A percentile compares a stretch with the other conserved stretches of the same genome.
phyloP scores from a whole-genome alignment of 2,888 invertebrate species.

The Eristalis intricaria region DNA sequence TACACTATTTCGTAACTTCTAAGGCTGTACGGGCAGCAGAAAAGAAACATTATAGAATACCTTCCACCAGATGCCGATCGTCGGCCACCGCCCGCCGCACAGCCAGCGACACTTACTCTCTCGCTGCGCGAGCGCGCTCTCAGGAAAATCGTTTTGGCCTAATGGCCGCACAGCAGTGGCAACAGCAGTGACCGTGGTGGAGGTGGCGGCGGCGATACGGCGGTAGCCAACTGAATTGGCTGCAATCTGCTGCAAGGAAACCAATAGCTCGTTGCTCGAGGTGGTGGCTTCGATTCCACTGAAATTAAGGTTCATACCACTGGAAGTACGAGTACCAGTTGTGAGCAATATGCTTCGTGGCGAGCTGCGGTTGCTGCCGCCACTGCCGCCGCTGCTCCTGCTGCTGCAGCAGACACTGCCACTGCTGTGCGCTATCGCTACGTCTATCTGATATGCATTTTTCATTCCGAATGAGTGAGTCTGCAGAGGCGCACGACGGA shows the following conservation, averaged over 20 bases:
- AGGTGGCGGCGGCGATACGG: slow-evolving; percentile 19
- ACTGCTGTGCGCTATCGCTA: slow-evolving; percentile 68
- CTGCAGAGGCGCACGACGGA: slow-evolving; percentile 72
- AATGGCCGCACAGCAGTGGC: slow-evolving; percentile 28
- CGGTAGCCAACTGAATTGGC: slow-evolving; percentile 62
- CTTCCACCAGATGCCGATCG: slow-evolving; percentile 49
- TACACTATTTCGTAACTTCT: slow-evolving; percentile 71
- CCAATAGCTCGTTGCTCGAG: slow-evolving; percentile 56
- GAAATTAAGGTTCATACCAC: slow-evolving; percentile 68
- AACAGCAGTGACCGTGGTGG: slow-evolving; percentile 19
- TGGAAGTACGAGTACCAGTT: slow-evolving; percentile 13
- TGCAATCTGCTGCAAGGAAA: slow-evolving; percentile 68
- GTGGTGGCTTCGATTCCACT: slow-evolving; percentile 59
- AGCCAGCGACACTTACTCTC: slow-evolving; percentile 67
- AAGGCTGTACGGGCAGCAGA: slow-evolving; percentile 40
- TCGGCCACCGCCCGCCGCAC: slow-evolving; percentile 40
- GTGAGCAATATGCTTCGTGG: slow-evolving; percentile 60
- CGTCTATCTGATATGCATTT: slow-evolving; percentile 72
- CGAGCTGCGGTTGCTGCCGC: slow-evolving; percentile 50
- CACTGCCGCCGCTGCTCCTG: slow-evolving; percentile 2
- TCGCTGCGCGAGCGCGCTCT: slow-evolving; percentile 19
- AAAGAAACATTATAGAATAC: slow-evolving; percentile 59
- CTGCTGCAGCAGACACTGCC: slow-evolving; percentile 3
- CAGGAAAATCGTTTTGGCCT: slow-evolving; percentile 68
- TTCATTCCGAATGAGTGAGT: slow-evolving; percentile 72